phyloP scores from a whole-genome alignment of 2,888 invertebrate species.

The Dexiosoma caninum region DNA sequence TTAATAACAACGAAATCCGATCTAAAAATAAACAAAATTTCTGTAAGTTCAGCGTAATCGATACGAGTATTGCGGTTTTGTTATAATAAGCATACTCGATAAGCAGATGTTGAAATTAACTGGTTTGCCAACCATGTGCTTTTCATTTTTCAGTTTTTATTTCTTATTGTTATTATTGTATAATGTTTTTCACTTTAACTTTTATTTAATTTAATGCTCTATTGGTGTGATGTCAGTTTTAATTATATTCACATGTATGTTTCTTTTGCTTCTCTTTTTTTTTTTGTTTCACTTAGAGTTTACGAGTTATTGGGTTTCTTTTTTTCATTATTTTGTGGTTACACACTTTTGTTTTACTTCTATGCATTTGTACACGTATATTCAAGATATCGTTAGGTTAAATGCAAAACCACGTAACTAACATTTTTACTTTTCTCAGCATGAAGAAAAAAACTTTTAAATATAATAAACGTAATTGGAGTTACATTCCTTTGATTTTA shows the following conservation, averaged over 20 bases:
- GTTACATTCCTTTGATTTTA: no score
- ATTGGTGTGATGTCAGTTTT: conserved; percentile 47
- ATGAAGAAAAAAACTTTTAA: no score
- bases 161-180: conserved; percentile 12
- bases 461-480: no score
- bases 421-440: no score
- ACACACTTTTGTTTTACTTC: background rate
- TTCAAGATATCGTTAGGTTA: no score
- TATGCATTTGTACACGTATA: no score
- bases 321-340: background rate
- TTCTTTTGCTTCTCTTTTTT: conserved; percentile 6
- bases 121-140: conserved; percentile 39
- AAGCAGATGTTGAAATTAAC: conserved; percentile 11
- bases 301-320: background rate
- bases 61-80: background rate
- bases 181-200: no score
- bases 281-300: background rate
- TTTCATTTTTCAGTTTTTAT: background rate
- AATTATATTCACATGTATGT: conserved; percentile 16
- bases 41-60: no score
- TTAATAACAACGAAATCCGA: no score
- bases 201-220: conserved; percentile 20
- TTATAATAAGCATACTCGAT: background rate
- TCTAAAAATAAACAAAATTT: no score
- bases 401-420: no score